These are phyloP conservation scores for Balanococcus diminutus DNA, from an alignment of 2,888 invertebrate genomes.

Conservation along the genomic window DNA sequence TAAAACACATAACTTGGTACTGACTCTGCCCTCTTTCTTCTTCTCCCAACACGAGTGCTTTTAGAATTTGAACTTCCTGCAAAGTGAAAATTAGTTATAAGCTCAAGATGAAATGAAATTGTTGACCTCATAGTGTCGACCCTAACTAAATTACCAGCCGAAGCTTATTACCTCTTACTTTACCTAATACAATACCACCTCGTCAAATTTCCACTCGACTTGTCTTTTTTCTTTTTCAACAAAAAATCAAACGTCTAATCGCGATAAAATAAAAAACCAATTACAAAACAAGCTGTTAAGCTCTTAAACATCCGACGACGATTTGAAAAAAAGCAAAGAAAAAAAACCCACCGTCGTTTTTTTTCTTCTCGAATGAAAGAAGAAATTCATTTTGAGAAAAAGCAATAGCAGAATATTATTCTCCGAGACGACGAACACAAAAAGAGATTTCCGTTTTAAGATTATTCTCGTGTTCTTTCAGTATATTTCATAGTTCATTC, in stretches of 20 bases:
- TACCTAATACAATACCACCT: not conserved
- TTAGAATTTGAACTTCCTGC: constrained; percentile 91
- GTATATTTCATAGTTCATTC: not conserved
- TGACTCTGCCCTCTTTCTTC: constrained; percentile 90
- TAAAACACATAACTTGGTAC: constrained; percentile 89
- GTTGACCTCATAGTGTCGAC: not conserved
- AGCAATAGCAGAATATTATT: not conserved
- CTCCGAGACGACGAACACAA: not conserved
- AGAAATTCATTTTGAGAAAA: not conserved
- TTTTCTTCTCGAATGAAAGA: not conserved
- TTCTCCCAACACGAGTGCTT: constrained; percentile 86
- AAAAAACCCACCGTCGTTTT: not conserved
- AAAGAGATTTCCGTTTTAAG: not conserved
- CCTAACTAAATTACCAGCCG: not conserved
- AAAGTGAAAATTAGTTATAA: constrained; percentile 58
- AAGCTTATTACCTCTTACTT: not conserved
- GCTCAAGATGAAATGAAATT: not conserved
- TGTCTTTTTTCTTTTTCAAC: not conserved
- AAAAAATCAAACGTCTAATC: not conserved
- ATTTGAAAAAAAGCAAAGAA: not conserved
- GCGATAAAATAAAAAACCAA: constrained; percentile 1
- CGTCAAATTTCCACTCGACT: not conserved
- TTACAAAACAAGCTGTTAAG: not conserved
- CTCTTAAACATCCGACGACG: not conserved
- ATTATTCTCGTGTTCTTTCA: not conserved